Base-by-base conservation (phyloP, 1,140 invertebrate species). In the Dendroctonus valens region DNA sequence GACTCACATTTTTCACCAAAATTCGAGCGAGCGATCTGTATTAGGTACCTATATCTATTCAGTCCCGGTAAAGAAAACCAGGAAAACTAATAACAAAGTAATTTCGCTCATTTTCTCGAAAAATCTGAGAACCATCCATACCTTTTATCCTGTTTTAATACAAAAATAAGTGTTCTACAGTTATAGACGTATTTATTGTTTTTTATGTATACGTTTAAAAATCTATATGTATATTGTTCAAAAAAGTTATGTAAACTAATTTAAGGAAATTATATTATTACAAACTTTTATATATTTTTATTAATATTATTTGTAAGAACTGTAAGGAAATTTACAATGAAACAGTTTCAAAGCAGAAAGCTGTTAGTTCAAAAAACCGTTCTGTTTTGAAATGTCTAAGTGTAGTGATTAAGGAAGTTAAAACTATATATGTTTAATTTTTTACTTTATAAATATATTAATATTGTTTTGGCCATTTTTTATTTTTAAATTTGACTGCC, bases 401-500 rank as follows among this genome's bases (percentile, higher is more conserved):
- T 53, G 58, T 65, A 57, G 41, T 57, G 38, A 69, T 51, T 58
- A 46, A 55, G 37, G 41, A 46, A 39, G 26, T 59, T 65, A 41
- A 59, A 52, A 61, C 41, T 48, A 53, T n/a, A 69, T 57, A 60
- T 46, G 57, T 60, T 62, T 61, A 40, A 57, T 39, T 59, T 60
- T 46, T 49, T 44, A 52, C 40, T 65, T 60, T 62, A 62, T 41
- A n/a, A 39, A 46, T 51, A 51, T 12, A 51, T 51, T 12, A 12
- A 40, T 39, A 60, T 46, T 65, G 58, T 55, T 67, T 74, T 74
- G n/a, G 74, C 74, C 74, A 74, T 75, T 76, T 69, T 74, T 70
- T 67, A 62, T 62, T 70, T 71, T 69, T 69, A 57, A 70, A 69
- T 71, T 73, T 70, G 74, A 76, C 74, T 76, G 74, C 74, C 74